phyloP scores from a whole-genome alignment of 1,140 invertebrate species.

The Arctopsyche grandis region DNA sequence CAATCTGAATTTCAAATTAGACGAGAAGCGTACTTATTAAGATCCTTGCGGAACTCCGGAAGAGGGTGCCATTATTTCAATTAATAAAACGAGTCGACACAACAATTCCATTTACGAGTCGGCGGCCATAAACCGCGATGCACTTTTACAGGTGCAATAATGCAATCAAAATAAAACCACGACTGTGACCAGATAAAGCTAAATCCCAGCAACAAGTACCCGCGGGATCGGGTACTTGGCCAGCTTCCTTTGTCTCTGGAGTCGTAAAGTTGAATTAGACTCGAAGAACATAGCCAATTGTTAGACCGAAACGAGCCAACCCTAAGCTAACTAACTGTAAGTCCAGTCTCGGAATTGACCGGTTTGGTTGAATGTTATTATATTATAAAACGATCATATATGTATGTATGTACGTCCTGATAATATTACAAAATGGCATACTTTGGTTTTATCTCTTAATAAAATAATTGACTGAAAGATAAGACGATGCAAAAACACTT shows the following conservation, averaged over 20 bases:
- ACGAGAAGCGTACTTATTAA: too few species aligned
- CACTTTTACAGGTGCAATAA: conserved; percentile 39
- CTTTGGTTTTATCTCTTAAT: too few species aligned
- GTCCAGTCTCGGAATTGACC: too few species aligned
- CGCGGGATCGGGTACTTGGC: background rate
- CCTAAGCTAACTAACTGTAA: too few species aligned
- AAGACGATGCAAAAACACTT: too few species aligned
- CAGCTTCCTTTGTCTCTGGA: conserved; percentile 19
- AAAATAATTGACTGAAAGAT: too few species aligned
- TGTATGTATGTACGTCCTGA: too few species aligned
- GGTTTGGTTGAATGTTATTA: too few species aligned
- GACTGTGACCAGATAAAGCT: conserved; percentile 11
- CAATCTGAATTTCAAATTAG: background rate
- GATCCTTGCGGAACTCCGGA: too few species aligned
- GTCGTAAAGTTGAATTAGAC: conserved; percentile 7
- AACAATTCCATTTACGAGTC: conserved; percentile 3
- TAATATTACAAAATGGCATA: too few species aligned
- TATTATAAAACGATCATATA: too few species aligned
- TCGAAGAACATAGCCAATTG: background rate
- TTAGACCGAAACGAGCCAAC: background rate
- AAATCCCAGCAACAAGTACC: conserved; percentile 15
- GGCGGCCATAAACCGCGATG: conserved; percentile 9
- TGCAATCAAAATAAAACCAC: conserved; percentile 36
- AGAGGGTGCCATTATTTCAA: too few species aligned
- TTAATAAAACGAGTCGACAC: background rate